Base-by-base conservation (phyloP, 2,888 invertebrate genomes). In the Oxycera nigricornis region DNA sequence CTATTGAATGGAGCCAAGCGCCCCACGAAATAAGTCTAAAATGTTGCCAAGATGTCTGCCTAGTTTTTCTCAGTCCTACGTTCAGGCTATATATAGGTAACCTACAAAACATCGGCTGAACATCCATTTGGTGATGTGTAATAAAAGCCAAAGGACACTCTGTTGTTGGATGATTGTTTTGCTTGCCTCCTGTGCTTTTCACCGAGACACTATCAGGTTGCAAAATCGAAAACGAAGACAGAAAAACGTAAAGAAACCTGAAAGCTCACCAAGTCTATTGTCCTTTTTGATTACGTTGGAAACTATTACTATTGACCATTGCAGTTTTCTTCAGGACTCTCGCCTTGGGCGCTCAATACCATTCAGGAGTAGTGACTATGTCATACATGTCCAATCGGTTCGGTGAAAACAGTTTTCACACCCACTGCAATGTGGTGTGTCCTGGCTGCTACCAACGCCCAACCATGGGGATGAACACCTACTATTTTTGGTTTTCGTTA, bases 11-110 rank as follows among this genome's bases (percentile, higher is more conserved):
- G 41, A 65, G 65, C 65, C 65, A 65, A 30, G 41, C 17, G 11
- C 11, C 65, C 24, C 11, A 65, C 26, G n/a, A 65, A 41, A 65
- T 62, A 65, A 41, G 41, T 20, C 39, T 17, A 41, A 39, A 65
- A 65, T 65, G 65, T 65, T 35, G 65, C 65, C 65, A 41, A 3
- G 20, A 65, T 65, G 65, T 65, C 65, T 65, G 65, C 39, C 24
- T 39, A 39, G 65, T 41, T 39, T 41, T 62, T 62, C 30, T 41
- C 14, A 24, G 4, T 65, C 39, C 31, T 4, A 20, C 22, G 39
- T 24, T 55, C 55, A 6, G 55, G 9, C 39, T 55, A 0, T 22
- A 4, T 24, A 20, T 55, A 1, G 1, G 0, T 55, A 55, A 17
- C 24, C 55, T 14, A 55, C 24, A 20, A 24, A 14, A 9, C 6